phyloP scores from a whole-genome alignment of 2,888 invertebrate species.

The Odontocolon sp. region DNA sequence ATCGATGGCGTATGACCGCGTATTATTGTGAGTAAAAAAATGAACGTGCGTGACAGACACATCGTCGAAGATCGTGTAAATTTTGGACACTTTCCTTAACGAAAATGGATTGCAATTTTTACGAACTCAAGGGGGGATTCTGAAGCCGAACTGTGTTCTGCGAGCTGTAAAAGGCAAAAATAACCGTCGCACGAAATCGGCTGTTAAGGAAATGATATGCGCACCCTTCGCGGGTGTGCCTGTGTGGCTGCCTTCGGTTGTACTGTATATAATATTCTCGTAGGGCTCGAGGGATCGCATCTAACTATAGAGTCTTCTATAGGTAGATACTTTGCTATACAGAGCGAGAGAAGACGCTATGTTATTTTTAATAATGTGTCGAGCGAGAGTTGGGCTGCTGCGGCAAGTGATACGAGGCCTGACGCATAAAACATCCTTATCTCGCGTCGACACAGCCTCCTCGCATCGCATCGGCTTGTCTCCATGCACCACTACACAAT shows the following conservation, averaged over 20 bases:
- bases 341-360: constrained; percentile 58
- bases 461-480: constrained; percentile 31
- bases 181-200: constrained; percentile 58
- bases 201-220: constrained; percentile 67
- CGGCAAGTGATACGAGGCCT: constrained; percentile 66
- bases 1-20: not conserved
- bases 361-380: constrained; percentile 73
- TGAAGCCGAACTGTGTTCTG: constrained; percentile 6
- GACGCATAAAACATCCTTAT: constrained; percentile 74
- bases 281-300: not conserved
- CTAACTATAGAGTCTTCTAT: not conserved
- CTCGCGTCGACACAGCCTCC: constrained; percentile 66
- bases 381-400: constrained; percentile 59
- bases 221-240: constrained; percentile 53
- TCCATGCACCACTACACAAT: not conserved
- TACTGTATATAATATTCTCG: not conserved
- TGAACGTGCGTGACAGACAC: constrained; percentile 31
- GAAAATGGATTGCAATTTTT: constrained; percentile 65
- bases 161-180: constrained; percentile 28
- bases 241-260: constrained; percentile 28
- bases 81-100: constrained; percentile 42
- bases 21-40: constrained; percentile 13
- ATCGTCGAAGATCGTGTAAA: constrained; percentile 31
- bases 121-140: constrained; percentile 19
- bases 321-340: not conserved